Evolutionary conservation across 2,113 vertebrate species (phyloP), one percentile per base, ranked within the genome.

Genomic region (Holacanthus passer): DNA sequence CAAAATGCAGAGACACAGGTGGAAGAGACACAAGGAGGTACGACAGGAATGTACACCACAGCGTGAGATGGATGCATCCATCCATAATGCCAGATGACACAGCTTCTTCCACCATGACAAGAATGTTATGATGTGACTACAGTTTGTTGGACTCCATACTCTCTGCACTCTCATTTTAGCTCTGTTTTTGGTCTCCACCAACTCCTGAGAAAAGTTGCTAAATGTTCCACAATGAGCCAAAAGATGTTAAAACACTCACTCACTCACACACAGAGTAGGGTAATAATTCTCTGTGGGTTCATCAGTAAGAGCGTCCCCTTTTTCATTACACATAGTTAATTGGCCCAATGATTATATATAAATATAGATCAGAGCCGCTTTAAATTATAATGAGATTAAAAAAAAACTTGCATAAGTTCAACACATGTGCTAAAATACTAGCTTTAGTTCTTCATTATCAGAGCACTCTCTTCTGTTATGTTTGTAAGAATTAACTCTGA

Each of bases 401-500:
- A 10, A 41, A 47, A 6, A 17, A 47, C 16, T 47, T 41, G 39
- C 39, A 7, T 8, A 41, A 41, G 39, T 41, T 41, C 39, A 41
- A 41, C 39, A 41, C 1, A 29, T 32, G 22, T 53, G 47, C 47
- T 50, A 10, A 35, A 11, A 43, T 66, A 5, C 39, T 47, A 41
- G 19, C 19, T 39, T 50, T 19, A 59, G 41, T 31, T 55, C 24
- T 11, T 63, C 37, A 14, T 52, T 50, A 66, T 66, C 70, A 41
- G 19, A 67, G 27, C n/a, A 20, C 35, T 81, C 48, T 58, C 43
- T n/a, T n/a, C n/a, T n/a, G n/a, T n/a, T n/a, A n/a, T 2, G 60
- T 24, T 11, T 75, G 2, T 68, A 75, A 27, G 56, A 41, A 82
- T 68, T 59, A 13, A 35, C n/a, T 35, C 22, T 58, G 50, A 41